Evolutionary conservation across 2,888 invertebrate genomes (phyloP), one percentile per base, ranked within the genome.

Genomic region (Xanthia togata): DNA sequence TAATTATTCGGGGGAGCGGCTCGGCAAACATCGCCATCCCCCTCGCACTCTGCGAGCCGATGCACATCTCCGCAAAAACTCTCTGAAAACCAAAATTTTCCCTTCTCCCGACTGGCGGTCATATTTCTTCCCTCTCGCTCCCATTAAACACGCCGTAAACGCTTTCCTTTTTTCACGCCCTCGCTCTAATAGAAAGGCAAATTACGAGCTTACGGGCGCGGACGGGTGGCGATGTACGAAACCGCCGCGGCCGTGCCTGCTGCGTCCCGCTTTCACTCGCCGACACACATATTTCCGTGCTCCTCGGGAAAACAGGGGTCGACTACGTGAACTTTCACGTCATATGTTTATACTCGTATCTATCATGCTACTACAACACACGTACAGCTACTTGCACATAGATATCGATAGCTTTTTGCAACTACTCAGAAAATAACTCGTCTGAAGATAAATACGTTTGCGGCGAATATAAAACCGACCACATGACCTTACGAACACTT

Each of bases 151-250:
- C 95, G 89, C 96, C 96, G 96, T 96, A 96, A 96, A 96, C 95
- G 96, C 96, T 96, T 96, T 96, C 96, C 96, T 96, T 96, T 96
- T 96, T 96, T 96, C 96, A 96, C 96, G 96, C 96, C 96, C 96
- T 96, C 96, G 93, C 94, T 96, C 95, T 96, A 96, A 96, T 96
- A 96, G 96, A 96, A 96, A 96, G 96, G 96, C 96, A 96, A 96
- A 96, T 96, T 96, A 96, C 96, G 96, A 96, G 96, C 96, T 96
- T 96, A 96, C 96, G 95, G 95, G 95, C 96, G 96, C 96, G 95
- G 96, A 96, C 96, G 96, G 96, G 96, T 95, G 95, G 96, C 96
- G 95, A 96, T 96, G 96, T 96, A 95, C 94, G 94, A 95, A 96
- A 96, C 96, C 96, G 93, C 96, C 91, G 91, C 92, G 91, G 89